Base-by-base conservation (phyloP, 2,888 invertebrate genomes). In the Drosophila multiciliata region DNA sequence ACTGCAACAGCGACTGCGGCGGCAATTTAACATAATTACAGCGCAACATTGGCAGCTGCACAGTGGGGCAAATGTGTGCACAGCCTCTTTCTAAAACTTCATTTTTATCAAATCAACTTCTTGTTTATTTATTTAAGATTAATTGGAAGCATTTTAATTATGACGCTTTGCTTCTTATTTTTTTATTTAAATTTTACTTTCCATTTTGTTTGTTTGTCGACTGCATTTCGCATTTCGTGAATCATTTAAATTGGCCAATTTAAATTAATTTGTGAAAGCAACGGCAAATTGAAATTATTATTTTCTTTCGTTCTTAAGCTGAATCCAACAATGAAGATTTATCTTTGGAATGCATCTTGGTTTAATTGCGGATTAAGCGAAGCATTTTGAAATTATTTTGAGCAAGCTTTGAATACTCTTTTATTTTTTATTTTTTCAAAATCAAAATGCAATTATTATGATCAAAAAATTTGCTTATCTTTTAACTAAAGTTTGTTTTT, bases 11-110 rank as follows among this genome's bases (percentile, higher is more conserved):
- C 38, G 48, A 53, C 33, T 53, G 52, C 83, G 83, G 89, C 80
- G 72, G 90, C 90, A 90, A 80, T 90, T 85, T 86, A 89, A 86
- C 88, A 89, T 85, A 85, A 85, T 85, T 90, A 86, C 81, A 86
- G 69, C 72, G 38, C 59, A 62, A 45, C 57, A 50, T 20, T 38
- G 53, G 8, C 40, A 7, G 6, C 57, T 40, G 60, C 75, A 83
- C 82, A 65, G 87, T 87, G 89, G 67, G 32, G n/a, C 65, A 69
- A 65, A 32, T 36, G 8, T 36, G 8, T 36, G 49, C 11, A 15
- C 20, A 8, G 45, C n/a, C 26, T 17, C 23, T 35, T 29, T 15
- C 52, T 38, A 26, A 49, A 36, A 35, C 48, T 7, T 36, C 29
- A 49, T n/a, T 36, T 35, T 33, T 17, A 23, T 23, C n/a, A 45